These are phyloP conservation scores for Manis crassicaudata DNA, from an alignment of 2,797 vertebrate genomes.

Conservation along the genomic window DNA sequence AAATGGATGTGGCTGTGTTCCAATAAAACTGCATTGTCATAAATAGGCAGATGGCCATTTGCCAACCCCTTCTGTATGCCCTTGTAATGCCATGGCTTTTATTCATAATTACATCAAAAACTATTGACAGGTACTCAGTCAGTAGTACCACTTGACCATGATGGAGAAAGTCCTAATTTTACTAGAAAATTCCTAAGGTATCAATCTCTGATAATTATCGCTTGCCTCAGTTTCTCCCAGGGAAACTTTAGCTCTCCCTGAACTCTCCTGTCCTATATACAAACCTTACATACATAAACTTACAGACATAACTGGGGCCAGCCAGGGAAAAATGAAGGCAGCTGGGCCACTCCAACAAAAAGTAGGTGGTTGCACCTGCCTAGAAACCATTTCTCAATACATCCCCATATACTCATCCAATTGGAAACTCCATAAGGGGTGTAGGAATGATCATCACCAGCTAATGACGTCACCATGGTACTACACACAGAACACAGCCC, in stretches of 20 bases:
- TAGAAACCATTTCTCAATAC: constrained; percentile 39
- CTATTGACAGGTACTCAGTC: neutral
- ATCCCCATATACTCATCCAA: neutral
- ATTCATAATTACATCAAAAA: neutral
- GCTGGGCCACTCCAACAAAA: neutral
- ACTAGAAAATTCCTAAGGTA: neutral
- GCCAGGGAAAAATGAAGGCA: neutral
- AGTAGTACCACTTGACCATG: neutral
- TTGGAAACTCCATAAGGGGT: neutral
- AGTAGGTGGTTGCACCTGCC: neutral
- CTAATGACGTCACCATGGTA: neutral
- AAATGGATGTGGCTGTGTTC: neutral
- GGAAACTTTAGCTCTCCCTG: neutral
- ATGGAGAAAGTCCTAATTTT: neutral
- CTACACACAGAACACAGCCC: neutral
- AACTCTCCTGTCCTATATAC: neutral
- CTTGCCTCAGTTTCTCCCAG: neutral
- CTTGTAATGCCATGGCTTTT: neutral
- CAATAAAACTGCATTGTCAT: constrained; percentile 34
- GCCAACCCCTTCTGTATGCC: neutral
- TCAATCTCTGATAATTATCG: neutral
- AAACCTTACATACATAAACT: neutral
- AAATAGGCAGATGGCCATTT: neutral
- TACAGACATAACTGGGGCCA: neutral
- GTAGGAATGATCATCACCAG: neutral